phyloP scores from a whole-genome alignment of 2,888 invertebrate species.

The Nomada hirtipes region DNA sequence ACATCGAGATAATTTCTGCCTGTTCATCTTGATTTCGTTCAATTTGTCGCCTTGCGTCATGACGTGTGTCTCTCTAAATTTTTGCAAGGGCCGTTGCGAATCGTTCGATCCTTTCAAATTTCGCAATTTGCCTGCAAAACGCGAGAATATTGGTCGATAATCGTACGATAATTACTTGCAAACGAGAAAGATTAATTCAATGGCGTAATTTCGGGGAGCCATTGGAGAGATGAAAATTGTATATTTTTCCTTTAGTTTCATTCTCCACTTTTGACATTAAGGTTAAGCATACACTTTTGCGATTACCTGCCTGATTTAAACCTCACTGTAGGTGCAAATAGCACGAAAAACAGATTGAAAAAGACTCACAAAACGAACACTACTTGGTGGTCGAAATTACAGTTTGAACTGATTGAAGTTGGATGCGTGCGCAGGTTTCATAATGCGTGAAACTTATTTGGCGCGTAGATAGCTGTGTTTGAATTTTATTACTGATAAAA shows the following conservation, averaged over 20 bases:
- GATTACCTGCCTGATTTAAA: not conserved
- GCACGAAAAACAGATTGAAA: not conserved
- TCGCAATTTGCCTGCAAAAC: conserved; percentile 35
- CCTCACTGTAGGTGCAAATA: not conserved
- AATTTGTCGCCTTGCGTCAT: conserved; percentile 70
- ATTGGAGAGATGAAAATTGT: not conserved
- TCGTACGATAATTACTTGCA: not conserved
- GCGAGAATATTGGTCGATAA: not conserved
- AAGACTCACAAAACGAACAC: not conserved
- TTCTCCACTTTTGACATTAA: not conserved
- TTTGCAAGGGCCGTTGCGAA: conserved; percentile 1
- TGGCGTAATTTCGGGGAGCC: not conserved
- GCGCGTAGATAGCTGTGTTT: not conserved
- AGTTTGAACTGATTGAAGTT: not conserved
- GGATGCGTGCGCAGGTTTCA: no score
- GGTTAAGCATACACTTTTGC: not conserved
- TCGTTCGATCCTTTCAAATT: conserved; percentile 19
- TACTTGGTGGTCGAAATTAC: not conserved
- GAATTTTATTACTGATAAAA: not conserved
- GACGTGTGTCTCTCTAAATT: conserved; percentile 10
- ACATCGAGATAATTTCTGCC: conserved; percentile 30
- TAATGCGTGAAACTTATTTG: not conserved
- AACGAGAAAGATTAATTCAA: not conserved
- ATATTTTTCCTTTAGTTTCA: not conserved
- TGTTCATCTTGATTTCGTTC: conserved; percentile 69